These are phyloP conservation scores for Drymodes brunneopygia DNA, from an alignment of 2,113 vertebrate genomes.

Conservation along the genomic window DNA sequence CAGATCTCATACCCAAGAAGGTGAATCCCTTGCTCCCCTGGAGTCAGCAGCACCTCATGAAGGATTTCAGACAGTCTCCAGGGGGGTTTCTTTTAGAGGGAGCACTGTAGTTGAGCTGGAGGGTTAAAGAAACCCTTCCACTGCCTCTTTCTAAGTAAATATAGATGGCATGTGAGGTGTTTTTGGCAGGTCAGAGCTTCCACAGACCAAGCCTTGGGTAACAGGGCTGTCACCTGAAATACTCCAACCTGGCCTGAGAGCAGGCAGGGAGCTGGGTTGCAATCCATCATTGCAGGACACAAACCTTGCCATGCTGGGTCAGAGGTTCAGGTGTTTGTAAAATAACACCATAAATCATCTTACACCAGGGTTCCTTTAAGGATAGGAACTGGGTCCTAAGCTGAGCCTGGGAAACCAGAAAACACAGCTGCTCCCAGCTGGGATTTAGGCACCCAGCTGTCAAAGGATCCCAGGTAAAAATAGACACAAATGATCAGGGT, in stretches of 20 bases:
- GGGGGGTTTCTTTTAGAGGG: background rate
- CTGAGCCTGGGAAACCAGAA: background rate
- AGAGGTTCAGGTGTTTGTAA: background rate
- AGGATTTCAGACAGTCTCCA: background rate
- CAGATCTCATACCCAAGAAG: background rate
- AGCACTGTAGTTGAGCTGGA: background rate
- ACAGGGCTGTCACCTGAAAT: background rate
- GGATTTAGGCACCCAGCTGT: background rate
- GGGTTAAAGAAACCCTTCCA: background rate
- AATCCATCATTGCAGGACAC: background rate
- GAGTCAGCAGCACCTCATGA: background rate
- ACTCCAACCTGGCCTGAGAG: background rate
- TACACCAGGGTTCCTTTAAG: background rate
- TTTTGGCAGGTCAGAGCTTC: background rate
- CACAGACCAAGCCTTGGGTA: background rate
- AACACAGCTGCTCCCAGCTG: background rate
- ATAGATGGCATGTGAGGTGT: background rate
- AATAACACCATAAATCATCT: background rate
- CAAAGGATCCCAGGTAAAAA: background rate
- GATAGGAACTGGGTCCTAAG: background rate
- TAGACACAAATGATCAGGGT: rapidly evolving
- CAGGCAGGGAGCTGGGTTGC: background rate
- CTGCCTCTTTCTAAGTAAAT: background rate
- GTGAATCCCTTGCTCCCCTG: background rate
- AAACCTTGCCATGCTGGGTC: background rate